phyloP scores from a whole-genome alignment of 2,113 vertebrate species.

The Silurus meridionalis region DNA sequence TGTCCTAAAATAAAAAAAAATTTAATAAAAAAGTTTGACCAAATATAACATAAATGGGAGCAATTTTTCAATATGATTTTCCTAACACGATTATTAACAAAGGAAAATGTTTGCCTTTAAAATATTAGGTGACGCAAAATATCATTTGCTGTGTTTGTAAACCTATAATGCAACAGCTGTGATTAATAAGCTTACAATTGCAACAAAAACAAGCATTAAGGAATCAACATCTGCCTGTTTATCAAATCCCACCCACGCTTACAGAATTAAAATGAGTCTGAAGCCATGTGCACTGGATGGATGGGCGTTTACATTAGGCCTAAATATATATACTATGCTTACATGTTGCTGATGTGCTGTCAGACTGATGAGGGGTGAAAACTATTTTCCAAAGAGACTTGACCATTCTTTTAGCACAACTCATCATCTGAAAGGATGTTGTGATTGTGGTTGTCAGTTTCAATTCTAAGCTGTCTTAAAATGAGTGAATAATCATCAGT shows the following conservation, averaged over 20 bases:
- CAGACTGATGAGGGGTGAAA: background rate
- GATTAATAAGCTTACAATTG: background rate
- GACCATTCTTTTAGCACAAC: background rate
- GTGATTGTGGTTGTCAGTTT: background rate
- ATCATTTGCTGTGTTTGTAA: background rate
- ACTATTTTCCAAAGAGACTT: background rate
- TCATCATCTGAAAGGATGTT: background rate
- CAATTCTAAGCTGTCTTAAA: background rate
- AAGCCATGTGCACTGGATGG: background rate
- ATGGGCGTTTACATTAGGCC: background rate
- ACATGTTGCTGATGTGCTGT: background rate
- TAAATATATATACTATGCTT: background rate
- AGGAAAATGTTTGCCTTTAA: background rate
- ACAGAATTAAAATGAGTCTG: background rate
- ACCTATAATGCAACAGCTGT: background rate
- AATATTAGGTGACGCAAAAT: background rate
- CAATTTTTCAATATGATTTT: background rate
- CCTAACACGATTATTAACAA: background rate
- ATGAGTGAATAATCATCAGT: background rate
- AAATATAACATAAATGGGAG: background rate
- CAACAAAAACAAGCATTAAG: background rate
- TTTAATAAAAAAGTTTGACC: too few species aligned
- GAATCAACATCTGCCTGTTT: background rate
- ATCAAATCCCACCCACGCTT: background rate
- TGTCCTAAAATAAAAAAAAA: background rate